These are phyloP conservation scores for Lagopus muta DNA, from an alignment of 2,113 vertebrate species.

Conservation along the genomic window DNA sequence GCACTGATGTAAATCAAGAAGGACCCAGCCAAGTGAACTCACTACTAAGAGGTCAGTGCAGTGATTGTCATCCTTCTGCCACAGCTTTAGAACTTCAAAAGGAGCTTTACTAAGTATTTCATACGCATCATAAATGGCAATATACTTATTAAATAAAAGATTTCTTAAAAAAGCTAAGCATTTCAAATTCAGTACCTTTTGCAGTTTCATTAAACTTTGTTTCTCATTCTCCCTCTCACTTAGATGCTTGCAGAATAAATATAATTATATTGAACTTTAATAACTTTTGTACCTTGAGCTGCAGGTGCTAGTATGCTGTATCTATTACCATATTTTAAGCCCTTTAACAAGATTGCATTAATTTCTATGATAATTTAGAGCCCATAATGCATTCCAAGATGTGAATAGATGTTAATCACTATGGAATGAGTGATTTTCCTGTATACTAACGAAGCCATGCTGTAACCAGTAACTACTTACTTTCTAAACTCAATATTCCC, in stretches of 20 bases:
- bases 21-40: not conserved
- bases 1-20: not conserved
- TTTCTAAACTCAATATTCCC: slow-evolving; percentile 78
- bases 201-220: slow-evolving; percentile 77
- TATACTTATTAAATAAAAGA: slow-evolving; percentile 34
- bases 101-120: not conserved
- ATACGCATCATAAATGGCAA: not conserved
- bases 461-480: slow-evolving; percentile 79
- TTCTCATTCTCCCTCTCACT: slow-evolving; percentile 63
- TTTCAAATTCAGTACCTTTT: slow-evolving; percentile 77
- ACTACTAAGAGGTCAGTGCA: not conserved
- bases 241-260: slow-evolving; percentile 84
- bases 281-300: slow-evolving; percentile 84
- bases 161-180: slow-evolving; percentile 44
- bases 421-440: slow-evolving; percentile 75
- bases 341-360: slow-evolving; percentile 86
- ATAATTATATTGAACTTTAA: slow-evolving; percentile 85
- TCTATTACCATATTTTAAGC: slow-evolving; percentile 89
- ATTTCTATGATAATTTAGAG: slow-evolving; percentile 86
- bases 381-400: slow-evolving; percentile 82
- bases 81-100: not conserved
- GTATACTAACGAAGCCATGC: slow-evolving; percentile 68
- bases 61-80: not conserved
- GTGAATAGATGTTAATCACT: slow-evolving; percentile 86
- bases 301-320: slow-evolving; percentile 86